These are phyloP conservation scores for Spilarctia lutea DNA, from an alignment of 2,888 invertebrate genomes.

Conservation along the genomic window DNA sequence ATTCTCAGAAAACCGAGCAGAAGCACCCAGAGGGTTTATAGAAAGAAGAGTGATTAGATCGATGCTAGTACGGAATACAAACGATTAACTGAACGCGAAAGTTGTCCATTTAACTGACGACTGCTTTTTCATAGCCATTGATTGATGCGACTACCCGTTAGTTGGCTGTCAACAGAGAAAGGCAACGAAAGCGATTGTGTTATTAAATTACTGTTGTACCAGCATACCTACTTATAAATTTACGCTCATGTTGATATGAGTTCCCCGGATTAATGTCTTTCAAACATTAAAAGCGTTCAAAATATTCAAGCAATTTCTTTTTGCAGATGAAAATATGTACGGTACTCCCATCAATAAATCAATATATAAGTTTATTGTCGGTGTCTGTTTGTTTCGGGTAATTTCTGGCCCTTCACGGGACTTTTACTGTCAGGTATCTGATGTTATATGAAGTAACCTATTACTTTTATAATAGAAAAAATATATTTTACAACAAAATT, in stretches of 20 bases:
- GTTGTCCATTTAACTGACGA: conserved; percentile 65
- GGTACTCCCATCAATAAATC: no score
- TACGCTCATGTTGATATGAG: neutral
- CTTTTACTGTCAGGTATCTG: no score
- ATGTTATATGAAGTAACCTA: no score
- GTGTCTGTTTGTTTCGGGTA: no score
- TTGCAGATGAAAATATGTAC: no score
- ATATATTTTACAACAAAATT: no score
- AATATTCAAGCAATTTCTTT: neutral
- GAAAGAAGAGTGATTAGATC: conserved; percentile 39
- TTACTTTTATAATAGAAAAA: no score
- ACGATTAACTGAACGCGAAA: conserved; percentile 73
- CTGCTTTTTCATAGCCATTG: conserved; percentile 73
- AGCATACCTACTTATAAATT: neutral
- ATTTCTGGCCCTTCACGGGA: no score
- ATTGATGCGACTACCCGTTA: conserved; percentile 66
- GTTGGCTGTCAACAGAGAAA: conserved; percentile 69
- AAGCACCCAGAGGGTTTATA: conserved; percentile 51
- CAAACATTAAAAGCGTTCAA: neutral
- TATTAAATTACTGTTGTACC: conserved; percentile 45
- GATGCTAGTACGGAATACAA: conserved; percentile 30
- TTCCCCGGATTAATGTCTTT: neutral
- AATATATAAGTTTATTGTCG: no score
- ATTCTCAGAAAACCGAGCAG: conserved; percentile 48
- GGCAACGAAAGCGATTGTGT: conserved; percentile 75